Base-by-base conservation (phyloP, 2,797 vertebrate genomes). In the Typhlichthys subterraneus region DNA sequence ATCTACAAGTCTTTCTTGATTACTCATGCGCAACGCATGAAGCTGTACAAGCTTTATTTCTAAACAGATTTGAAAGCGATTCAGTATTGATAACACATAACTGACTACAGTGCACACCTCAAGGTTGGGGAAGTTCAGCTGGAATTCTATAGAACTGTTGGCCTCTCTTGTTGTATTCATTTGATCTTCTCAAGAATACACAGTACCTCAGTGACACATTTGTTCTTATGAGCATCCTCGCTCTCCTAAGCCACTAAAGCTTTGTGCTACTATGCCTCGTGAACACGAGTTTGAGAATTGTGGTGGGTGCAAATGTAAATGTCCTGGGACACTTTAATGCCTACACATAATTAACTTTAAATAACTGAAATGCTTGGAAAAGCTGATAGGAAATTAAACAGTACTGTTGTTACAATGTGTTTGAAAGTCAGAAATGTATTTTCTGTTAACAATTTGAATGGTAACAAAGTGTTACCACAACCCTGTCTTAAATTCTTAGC, bases 291-390 rank as follows among this genome's bases (percentile, higher is more conserved):
- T 42, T 7, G 38, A 42, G 7, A 42, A 42, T 42, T 42, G 8
- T 42, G 2, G 38, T 42, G 38, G 48, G 48, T 48, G 57, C 15
- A 9, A 29, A 48, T 47, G 12, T 4, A 23, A 23, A 53, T 50
- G 9, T 53, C 57, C 62, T 47, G 59, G 12, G 48, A 53, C 31
- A 42, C 9, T 63, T 8, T 13, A 69, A 56, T 58, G 64, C 64
- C 70, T 59, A 17, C 58, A n/a, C 52, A 12, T 31, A 54, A 54
- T 78, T 79, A 60, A 63, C 68, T 69, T 82, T 72, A 60, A 81
- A 63, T 83, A 52, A 48, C 23, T 29, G 23, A 29, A 29, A 29
- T 29, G 23, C 23, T 49, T 64, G 31, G 19, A 5, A n/a, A 2
- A 11, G 1, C 14, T 47, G 53, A 14, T 59, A 15, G 60, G 58